Base-by-base conservation (phyloP, 2,888 invertebrate species). In the Lepidochitona cinerea region DNA sequence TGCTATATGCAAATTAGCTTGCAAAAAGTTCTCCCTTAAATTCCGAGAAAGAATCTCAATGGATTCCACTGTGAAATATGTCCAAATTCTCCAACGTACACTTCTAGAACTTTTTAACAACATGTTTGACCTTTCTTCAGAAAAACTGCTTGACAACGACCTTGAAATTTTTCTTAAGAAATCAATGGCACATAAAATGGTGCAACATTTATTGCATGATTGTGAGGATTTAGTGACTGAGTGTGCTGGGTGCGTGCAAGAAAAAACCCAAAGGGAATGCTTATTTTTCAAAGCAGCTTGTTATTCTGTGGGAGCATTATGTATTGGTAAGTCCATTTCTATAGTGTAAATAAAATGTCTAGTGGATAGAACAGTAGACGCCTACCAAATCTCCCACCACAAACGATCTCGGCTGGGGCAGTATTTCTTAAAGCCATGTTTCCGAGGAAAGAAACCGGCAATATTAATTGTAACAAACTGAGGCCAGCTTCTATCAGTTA, bases 11-110 rank as follows among this genome's bases (percentile, higher is more conserved):
- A 59, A 29, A 29, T 59, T 14, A 29, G 59, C 26, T 4, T 59
- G 59, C 26, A 26, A 29, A 59, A 59, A 59, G 26, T 26, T 59
- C 1, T 59, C 59, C 32, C 32, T 12, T 4, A 59, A 26, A 9
- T 59, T 59, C 59, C 23, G 59, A 29, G 59, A 59, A 59, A 26
- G 59, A 59, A 59, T 59, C 32, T 59, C 26, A 59, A 14, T 59
- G 7, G 59, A 59, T 59, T 14, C 12, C 14, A 29, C 32, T 14
- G 29, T 29, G 14, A 23, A 29, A 29, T 32, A 59, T 59, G 59
- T 59, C 12, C 14, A 23, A 18, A 29, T 14, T 4, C 29, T 59
- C 12, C 23, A 59, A 9, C 23, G 14, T 12, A 18, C 12, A 4
- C 29, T 59, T 26, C 32, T 59, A 9, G 3, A 59, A 29, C 14